A percentile compares a stretch with the other conserved stretches of the same genome.
phyloP scores from a whole-genome alignment of 35 echinoderm and acorn worm genomes.

The Nesometra sesokonis region DNA sequence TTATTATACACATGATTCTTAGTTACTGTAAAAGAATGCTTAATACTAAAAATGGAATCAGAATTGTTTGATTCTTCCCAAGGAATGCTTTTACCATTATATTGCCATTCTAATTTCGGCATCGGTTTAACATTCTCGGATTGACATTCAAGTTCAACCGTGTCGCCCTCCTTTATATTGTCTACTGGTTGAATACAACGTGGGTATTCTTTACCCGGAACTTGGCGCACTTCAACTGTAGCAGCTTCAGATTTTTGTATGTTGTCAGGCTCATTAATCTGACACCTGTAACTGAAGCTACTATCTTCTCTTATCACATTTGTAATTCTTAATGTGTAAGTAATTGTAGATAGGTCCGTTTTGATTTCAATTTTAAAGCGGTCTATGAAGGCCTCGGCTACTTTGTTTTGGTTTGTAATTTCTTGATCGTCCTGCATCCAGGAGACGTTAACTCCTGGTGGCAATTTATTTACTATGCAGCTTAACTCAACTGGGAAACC shows the following conservation, averaged over 20 bases:
- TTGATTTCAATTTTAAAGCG: background rate
- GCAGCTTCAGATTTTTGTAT: background rate
- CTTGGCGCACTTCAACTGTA: background rate
- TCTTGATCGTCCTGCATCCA: background rate
- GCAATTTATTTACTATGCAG: background rate
- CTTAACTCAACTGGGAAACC: background rate
- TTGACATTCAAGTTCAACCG: background rate
- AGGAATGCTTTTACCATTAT: background rate
- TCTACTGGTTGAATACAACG: background rate
- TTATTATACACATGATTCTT: background rate
- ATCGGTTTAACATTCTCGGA: background rate
- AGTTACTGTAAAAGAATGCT: background rate
- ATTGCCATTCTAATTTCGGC: background rate
- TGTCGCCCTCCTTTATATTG: background rate
- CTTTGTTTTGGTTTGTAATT: background rate
- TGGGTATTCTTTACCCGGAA: background rate
- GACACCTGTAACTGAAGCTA: background rate
- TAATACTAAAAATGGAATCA: background rate
- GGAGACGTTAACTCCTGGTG: background rate
- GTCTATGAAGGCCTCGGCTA: background rate
- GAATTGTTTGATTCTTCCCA: background rate
- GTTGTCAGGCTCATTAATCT: background rate
- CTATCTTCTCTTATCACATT: background rate
- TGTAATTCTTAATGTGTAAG: background rate
- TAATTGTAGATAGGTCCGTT: background rate